phyloP scores from a whole-genome alignment of 2,888 invertebrate genomes.

The Heliconius cydno region DNA sequence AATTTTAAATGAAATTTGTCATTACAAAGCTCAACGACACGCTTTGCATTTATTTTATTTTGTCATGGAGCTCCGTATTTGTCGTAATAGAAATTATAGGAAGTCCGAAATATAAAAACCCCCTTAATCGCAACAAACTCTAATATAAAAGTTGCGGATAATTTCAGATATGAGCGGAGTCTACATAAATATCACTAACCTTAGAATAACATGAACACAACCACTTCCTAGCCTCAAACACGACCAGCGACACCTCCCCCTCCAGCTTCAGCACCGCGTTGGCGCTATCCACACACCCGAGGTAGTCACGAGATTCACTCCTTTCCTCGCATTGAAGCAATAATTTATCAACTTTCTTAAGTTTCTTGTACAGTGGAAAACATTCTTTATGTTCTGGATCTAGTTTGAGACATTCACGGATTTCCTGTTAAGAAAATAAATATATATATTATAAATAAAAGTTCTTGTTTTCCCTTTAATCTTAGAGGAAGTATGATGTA shows the following conservation, averaged over 20 bases:
- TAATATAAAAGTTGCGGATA: no score
- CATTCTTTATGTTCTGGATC: conserved; percentile 99
- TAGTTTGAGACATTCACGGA: conserved; percentile 97
- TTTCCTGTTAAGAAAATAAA: conserved; percentile 80
- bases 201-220: conserved; percentile 90
- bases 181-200: conserved; percentile 50
- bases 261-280: conserved; percentile 87
- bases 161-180: no score
- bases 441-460: no score
- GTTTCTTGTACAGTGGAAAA: conserved; percentile 97
- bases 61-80: no score
- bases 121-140: no score
- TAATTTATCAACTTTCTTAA: conserved; percentile 95
- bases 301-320: conserved; percentile 85
- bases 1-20: no score
- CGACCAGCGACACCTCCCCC: conserved; percentile 87
- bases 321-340: conserved; percentile 86
- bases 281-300: conserved; percentile 87
- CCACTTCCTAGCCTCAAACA: conserved; percentile 88
- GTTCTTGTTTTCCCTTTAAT: no score
- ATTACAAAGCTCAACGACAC: no score
- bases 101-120: no score
- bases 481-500: no score
- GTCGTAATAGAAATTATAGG: no score
- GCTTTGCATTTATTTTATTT: no score